Conservation (phyloP, 2,797 vertebrate genomes). For the Morus bassanus region DNA sequence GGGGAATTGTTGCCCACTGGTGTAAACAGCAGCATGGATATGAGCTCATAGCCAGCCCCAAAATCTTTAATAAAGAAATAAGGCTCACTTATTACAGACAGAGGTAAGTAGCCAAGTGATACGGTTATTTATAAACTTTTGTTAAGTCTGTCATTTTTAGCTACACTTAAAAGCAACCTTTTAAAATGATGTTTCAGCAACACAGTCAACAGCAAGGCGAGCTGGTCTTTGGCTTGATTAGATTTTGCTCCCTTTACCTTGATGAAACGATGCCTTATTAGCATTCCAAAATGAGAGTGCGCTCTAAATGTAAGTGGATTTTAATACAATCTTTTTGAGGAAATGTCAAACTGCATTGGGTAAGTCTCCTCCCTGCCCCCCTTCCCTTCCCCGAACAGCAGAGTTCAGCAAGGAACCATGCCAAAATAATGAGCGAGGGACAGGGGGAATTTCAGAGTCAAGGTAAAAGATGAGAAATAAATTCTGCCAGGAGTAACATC, state of each 20-base stretch:
- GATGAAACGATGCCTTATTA: slow-evolving; percentile 74
- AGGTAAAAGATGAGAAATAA: slow-evolving; percentile 57
- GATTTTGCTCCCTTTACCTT: slow-evolving; percentile 72
- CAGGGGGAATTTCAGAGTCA: slow-evolving; percentile 56
- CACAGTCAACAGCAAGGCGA: slow-evolving; percentile 30
- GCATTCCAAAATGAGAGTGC: slow-evolving; percentile 71
- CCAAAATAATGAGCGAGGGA: slow-evolving; percentile 64
- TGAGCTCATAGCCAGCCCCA: neutral
- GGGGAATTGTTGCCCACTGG: neutral
- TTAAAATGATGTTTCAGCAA: slow-evolving; percentile 53
- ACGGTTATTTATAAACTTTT: slow-evolving; percentile 49
- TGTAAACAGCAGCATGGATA: slow-evolving; percentile 5
- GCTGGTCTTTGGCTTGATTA: slow-evolving; percentile 60
- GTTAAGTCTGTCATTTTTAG: slow-evolving; percentile 52
- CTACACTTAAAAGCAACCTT: slow-evolving; percentile 57
- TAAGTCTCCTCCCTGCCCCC: neutral
- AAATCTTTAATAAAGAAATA: slow-evolving; percentile 21
- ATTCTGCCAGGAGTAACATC: neutral
- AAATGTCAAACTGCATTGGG: slow-evolving; percentile 71
- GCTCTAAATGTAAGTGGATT: slow-evolving; percentile 74
- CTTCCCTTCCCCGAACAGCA: slow-evolving; percentile 35
- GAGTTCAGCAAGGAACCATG: slow-evolving; percentile 63
- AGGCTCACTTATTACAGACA: neutral
- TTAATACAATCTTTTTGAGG: slow-evolving; percentile 75
- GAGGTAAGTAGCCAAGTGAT: slow-evolving; percentile 34